phyloP scores from a whole-genome alignment of 64 coral and sea anemone genomes.

The Pocillopora verrucosa region DNA sequence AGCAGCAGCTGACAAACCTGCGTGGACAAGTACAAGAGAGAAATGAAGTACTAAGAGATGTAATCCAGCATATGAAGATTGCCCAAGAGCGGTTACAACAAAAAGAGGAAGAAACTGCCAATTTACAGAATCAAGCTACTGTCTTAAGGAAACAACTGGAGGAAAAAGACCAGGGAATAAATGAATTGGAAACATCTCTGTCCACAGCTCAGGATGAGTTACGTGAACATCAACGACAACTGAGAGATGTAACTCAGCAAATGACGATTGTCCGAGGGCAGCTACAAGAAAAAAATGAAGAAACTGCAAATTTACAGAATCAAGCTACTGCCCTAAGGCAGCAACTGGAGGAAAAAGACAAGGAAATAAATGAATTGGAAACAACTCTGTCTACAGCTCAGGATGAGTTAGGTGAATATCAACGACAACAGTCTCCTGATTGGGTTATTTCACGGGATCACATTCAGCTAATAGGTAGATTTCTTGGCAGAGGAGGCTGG shows the following conservation, averaged over 20 bases:
- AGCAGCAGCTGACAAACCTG: background rate
- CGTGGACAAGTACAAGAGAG: background rate
- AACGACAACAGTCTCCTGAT: no score
- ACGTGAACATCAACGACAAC: no score
- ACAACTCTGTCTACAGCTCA: slow-evolving; percentile 28
- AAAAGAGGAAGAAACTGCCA: background rate
- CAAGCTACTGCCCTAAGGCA: no score
- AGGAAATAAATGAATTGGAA: background rate
- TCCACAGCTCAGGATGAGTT: slow-evolving; percentile 15
- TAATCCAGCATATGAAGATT: background rate
- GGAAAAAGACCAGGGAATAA: background rate
- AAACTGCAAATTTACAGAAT: background rate
- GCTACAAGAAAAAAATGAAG: background rate
- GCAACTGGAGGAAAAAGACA: background rate
- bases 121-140: background rate
- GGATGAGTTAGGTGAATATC: background rate
- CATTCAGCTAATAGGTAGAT: background rate
- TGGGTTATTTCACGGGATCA: slow-evolving; percentile 15
- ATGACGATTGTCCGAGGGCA: background rate
- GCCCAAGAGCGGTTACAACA: background rate
- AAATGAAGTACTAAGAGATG: background rate
- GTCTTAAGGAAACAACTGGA: background rate
- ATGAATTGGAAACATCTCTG: slow-evolving; percentile 14
- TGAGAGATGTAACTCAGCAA: background rate
- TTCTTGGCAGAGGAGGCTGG: slow-evolving; percentile 33